Base-by-base conservation (phyloP, 2,113 vertebrate species). In the Ciconia boyciana region DNA sequence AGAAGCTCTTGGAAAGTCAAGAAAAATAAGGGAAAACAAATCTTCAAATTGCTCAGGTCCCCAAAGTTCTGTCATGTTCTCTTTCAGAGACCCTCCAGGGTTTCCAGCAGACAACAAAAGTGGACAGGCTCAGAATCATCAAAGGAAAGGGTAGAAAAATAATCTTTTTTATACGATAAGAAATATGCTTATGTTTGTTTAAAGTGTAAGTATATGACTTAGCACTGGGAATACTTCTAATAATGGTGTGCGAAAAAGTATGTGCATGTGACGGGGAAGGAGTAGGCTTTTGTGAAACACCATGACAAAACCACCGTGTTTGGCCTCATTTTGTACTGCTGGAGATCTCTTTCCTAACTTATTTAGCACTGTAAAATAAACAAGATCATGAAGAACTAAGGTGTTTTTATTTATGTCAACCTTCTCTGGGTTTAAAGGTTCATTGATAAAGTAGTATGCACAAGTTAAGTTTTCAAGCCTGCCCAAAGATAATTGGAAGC, bases 1-100 rank as follows among this genome's bases (percentile, higher is more conserved):
- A 91, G 75, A 96, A 90, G 65, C 52, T 96, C 87, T 92, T 79
- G 48, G 64, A 96, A 95, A 97, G 65, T 84, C 48, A 96, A 94
- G 64, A 72, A 57, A 97, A 89, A 87, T 10, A 87, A 79, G 49
- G 51, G 17, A 80, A 97, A 96, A 74, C 69, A 96, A 52, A 95
- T 83, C 81, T 95, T 96, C 51, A 83, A 12, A 92, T 87, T 96
- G 49, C 52, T 97, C 62, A 77, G 74, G 39, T 90, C 48, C 48
- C 49, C 21, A 4, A 44, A 88, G 41, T 75, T 87, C 69, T 72
- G 43, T 79, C 5, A 5, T 24, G 6, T 81, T 97, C 36, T 80
- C 89, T 95, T 97, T 91, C 52, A 82, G 61, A 75, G 62, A 86
- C 71, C 49, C 68, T 64, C 46, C 14, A 79, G 80, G 55, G 62